phyloP scores from a whole-genome alignment of 2,797 vertebrate species.

The Perodicticus potto region DNA sequence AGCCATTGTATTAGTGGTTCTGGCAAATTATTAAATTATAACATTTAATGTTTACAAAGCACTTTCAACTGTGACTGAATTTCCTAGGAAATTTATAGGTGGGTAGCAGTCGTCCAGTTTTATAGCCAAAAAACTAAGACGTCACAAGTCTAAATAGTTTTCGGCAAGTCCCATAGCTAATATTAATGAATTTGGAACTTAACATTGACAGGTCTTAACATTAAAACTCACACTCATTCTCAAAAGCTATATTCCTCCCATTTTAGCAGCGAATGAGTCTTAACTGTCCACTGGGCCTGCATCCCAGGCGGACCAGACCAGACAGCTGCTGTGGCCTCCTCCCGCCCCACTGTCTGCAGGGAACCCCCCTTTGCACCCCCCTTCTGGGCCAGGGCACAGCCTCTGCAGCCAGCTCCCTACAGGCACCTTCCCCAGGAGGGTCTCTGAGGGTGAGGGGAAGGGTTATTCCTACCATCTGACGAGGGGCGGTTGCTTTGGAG shows the following conservation, averaged over 20 bases:
- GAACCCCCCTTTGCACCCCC: fast-evolving
- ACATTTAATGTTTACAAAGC: neutral
- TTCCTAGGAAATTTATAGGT: neutral
- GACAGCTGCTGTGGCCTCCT: fast-evolving
- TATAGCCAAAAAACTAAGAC: neutral
- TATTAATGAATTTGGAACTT: neutral
- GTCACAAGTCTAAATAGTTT: fast-evolving
- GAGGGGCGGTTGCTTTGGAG: neutral
- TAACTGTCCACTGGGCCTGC: neutral
- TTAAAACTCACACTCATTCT: fast-evolving
- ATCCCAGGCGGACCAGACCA: fast-evolving
- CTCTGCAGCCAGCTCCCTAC: fast-evolving
- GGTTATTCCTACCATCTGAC: neutral
- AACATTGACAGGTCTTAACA: fast-evolving
- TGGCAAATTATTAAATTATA: too few species aligned
- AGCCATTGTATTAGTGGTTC: neutral
- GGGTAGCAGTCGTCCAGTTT: neutral
- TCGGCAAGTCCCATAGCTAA: neutral
- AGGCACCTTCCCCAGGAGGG: neutral
- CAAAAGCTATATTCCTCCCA: fast-evolving
- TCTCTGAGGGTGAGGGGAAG: neutral
- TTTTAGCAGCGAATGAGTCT: fast-evolving
- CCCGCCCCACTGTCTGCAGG: fast-evolving
- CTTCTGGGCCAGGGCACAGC: neutral
- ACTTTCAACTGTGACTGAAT: neutral